Evolutionary conservation across 2,797 vertebrate genomes (phyloP).

Genomic region (Ctenopoma kingsleyae): DNA sequence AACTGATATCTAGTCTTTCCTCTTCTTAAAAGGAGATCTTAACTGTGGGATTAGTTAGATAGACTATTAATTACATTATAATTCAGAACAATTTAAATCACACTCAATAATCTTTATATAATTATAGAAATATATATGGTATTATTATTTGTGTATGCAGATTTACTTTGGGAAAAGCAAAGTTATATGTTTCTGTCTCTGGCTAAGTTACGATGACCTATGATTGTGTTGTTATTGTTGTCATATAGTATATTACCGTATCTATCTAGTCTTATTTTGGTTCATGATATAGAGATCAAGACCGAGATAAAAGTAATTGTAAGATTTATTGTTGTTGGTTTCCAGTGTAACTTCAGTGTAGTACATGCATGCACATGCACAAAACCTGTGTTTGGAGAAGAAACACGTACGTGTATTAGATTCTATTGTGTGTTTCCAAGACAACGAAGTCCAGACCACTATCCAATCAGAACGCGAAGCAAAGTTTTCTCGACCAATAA

Average conservation of each 20-base stretch:
- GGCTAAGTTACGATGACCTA: background rate
- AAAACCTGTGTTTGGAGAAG: background rate
- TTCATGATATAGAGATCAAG: background rate
- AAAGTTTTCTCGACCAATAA: conserved; percentile 39
- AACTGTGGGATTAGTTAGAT: background rate
- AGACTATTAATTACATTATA: background rate
- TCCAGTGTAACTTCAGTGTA: background rate
- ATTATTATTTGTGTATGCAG: background rate
- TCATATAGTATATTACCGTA: background rate
- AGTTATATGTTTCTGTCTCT: background rate
- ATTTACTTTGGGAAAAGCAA: background rate
- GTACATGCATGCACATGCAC: rapidly evolving
- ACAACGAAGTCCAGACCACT: conserved; percentile 7
- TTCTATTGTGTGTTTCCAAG: conserved; percentile 3
- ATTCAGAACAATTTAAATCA: background rate
- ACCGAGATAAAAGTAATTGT: background rate
- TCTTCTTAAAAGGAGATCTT: background rate
- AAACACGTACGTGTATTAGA: background rate
- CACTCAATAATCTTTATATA: no score
- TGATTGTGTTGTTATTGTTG: background rate
- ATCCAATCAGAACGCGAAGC: conserved; percentile 34
- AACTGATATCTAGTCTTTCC: no score
- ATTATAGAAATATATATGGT: no score
- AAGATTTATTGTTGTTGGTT: background rate
- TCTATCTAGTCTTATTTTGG: background rate